These are phyloP conservation scores for Meda fulgida DNA, from an alignment of 2,797 vertebrate genomes.

Conservation along the genomic window DNA sequence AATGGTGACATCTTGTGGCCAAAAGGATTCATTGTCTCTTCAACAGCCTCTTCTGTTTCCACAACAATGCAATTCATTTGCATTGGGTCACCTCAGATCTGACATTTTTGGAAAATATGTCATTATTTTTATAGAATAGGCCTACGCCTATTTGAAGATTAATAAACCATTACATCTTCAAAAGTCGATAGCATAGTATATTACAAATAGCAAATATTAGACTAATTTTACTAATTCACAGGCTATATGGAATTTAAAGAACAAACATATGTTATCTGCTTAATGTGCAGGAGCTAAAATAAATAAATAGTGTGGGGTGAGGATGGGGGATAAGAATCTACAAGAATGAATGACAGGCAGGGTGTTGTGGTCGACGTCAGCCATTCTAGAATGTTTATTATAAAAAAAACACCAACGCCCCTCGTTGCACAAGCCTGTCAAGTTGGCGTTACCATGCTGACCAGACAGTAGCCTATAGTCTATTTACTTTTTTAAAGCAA, in stretches of 20 bases:
- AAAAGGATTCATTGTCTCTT: background rate
- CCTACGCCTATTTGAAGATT: background rate
- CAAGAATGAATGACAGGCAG: background rate
- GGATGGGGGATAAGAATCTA: background rate
- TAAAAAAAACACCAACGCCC: background rate
- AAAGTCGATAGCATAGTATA: background rate
- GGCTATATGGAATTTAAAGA: background rate
- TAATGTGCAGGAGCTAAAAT: background rate
- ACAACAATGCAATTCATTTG: background rate
- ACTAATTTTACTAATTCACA: background rate
- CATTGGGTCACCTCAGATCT: background rate
- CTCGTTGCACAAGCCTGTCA: background rate
- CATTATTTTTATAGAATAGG: no score
- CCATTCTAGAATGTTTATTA: background rate
- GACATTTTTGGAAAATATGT: background rate
- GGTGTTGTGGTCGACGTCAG: background rate
- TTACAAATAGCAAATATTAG: background rate
- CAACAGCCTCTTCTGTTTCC: background rate
- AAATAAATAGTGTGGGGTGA: no score
- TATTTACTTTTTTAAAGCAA: background rate
- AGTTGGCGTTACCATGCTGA: background rate
- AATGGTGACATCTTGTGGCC: conserved; percentile 53
- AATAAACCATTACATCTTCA: background rate
- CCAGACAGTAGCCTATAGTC: background rate
- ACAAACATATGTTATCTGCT: background rate